These are phyloP conservation scores for Bergia puertoricense DNA, from an alignment of 92 coral and sea anemone species.

Conservation along the genomic window DNA sequence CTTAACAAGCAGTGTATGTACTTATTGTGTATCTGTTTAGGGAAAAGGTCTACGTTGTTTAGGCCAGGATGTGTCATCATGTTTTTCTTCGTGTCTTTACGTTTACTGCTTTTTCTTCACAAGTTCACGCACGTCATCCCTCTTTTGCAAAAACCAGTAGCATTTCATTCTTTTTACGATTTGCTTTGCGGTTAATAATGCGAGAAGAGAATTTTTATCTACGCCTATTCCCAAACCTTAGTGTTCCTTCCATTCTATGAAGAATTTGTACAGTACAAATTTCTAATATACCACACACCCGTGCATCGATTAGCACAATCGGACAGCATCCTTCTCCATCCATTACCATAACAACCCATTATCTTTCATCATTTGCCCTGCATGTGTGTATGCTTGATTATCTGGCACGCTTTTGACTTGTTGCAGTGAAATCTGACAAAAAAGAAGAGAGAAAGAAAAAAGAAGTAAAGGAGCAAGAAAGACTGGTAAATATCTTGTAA, in stretches of 20 bases:
- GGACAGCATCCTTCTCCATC: not conserved
- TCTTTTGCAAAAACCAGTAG: not conserved
- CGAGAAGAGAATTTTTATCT: not conserved
- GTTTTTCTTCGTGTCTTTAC: not conserved
- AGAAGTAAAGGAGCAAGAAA: conserved; percentile 88
- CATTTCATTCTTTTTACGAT: not conserved
- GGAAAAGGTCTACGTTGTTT: not conserved
- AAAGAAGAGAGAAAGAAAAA: conserved; percentile 89
- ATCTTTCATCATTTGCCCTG: too few relatives aligned
- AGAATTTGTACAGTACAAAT: too few relatives aligned
- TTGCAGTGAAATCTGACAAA: conserved; percentile 83
- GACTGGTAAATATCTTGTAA: conserved; percentile 55
- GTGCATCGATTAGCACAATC: not conserved
- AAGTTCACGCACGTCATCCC: not conserved
- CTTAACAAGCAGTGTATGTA: conserved; percentile 88
- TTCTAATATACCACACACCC: not conserved
- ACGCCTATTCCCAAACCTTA: not conserved
- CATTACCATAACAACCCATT: not conserved
- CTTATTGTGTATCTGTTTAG: not conserved
- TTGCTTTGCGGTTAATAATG: not conserved
- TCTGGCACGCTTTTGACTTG: not conserved
- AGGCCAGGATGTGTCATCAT: not conserved
- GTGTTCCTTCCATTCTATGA: too few relatives aligned
- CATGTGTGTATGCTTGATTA: not conserved
- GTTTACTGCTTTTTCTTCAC: not conserved